Evolutionary conservation across 2,888 invertebrate species (phyloP).

Genomic region (Drosophila parthenogenetica): DNA sequence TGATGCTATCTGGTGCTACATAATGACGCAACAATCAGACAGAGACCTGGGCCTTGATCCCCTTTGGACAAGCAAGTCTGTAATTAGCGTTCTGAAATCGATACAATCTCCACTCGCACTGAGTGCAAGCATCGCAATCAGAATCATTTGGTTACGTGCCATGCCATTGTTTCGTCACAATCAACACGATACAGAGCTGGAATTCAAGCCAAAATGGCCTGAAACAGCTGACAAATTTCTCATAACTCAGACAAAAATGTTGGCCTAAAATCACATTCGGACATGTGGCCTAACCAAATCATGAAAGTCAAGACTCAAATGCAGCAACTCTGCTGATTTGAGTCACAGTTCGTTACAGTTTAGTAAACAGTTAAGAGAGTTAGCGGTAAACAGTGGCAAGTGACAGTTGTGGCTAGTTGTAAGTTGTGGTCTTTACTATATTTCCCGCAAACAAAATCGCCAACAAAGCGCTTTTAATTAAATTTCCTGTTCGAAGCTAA

Average conservation of each 20-base stretch:
- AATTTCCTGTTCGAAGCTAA: constrained; percentile 68
- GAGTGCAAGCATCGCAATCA: constrained; percentile 49
- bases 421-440: constrained; percentile 45
- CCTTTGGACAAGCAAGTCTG: not conserved
- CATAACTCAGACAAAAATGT: constrained; percentile 43
- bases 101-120: constrained; percentile 48
- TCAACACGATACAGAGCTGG: constrained; percentile 46
- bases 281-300: constrained; percentile 8
- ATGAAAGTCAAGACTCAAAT: constrained; percentile 67
- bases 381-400: constrained; percentile 15
- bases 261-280: constrained; percentile 33
- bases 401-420: constrained; percentile 14
- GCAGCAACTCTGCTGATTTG: constrained; percentile 49
- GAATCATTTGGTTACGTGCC: constrained; percentile 42
- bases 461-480: constrained; percentile 67
- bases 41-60: not conserved
- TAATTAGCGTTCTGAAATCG: constrained; percentile 72
- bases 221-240: constrained; percentile 73
- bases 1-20: constrained; percentile 47
- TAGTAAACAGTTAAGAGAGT: constrained; percentile 15
- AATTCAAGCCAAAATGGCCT: not conserved
- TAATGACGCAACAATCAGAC: constrained; percentile 49
- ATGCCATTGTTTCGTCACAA: constrained; percentile 57
- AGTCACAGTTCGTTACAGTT: constrained; percentile 64
- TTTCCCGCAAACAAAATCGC: constrained; percentile 36